A percentile compares a stretch with the other conserved stretches of the same genome.
These are phyloP conservation scores for Neoscelio sp. DNA, from an alignment of 2,888 invertebrate genomes.

Conservation along the genomic window DNA sequence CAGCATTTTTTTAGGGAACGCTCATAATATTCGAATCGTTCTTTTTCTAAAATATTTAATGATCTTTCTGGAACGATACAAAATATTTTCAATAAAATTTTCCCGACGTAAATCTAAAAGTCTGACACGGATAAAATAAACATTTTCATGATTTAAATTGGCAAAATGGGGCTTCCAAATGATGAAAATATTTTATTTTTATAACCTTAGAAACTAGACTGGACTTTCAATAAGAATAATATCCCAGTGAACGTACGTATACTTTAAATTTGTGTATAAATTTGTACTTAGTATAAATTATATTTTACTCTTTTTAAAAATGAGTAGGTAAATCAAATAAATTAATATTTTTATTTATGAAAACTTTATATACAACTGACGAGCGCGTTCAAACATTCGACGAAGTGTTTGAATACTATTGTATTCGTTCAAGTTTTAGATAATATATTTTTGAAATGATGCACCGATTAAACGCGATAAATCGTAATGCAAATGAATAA, in stretches of 20 bases:
- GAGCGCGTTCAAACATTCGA: conserved; percentile 33
- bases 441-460: conserved; percentile 61
- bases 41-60: conserved; percentile 14
- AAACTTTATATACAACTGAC: conserved; percentile 37
- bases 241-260: conserved; percentile 30
- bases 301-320: conserved; percentile 34
- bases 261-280: conserved; percentile 45
- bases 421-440: conserved; percentile 66
- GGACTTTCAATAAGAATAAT: too few species aligned
- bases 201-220: too few species aligned
- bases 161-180: too few species aligned
- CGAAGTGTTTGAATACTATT: conserved; percentile 56
- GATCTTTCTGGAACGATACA: too few species aligned
- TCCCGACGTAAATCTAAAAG: too few species aligned
- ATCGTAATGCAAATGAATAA: conserved; percentile 40
- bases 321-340: conserved; percentile 40
- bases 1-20: too few species aligned
- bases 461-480: conserved; percentile 25
- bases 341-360: conserved; percentile 60
- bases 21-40: too few species aligned
- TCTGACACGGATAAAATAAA: too few species aligned
- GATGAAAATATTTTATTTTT: too few species aligned
- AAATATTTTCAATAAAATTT: too few species aligned
- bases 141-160: too few species aligned
- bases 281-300: conserved; percentile 55